A percentile compares a stretch with the other conserved stretches of the same genome.
These are phyloP conservation scores for Chaetops frenatus DNA, from an alignment of 2,113 vertebrate genomes.

Conservation along the genomic window DNA sequence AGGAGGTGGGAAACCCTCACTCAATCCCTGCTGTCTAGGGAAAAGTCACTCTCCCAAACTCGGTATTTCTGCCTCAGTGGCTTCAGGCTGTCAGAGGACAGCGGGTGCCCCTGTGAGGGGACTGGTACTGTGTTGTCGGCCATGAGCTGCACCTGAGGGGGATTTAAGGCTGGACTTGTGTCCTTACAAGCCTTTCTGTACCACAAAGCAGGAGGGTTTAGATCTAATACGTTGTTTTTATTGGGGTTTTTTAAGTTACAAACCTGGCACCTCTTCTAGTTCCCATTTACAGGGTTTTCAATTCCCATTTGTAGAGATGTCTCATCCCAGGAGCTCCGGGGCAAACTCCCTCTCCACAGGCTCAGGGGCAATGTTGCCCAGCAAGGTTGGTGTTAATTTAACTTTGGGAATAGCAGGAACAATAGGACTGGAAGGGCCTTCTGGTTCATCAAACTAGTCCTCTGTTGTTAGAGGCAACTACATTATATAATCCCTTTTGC, in stretches of 20 bases:
- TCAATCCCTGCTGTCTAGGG: background rate
- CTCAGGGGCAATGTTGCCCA: background rate
- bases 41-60: background rate
- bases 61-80: background rate
- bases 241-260: background rate
- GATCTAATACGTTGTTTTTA: background rate
- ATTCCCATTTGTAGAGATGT: slow-evolving; percentile 4
- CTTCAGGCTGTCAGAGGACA: background rate
- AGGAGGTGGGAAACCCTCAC: background rate
- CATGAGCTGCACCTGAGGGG: background rate
- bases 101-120: background rate
- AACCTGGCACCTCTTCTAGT: background rate
- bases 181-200: background rate
- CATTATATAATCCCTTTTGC: background rate
- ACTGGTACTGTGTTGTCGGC: background rate
- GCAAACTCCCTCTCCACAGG: background rate
- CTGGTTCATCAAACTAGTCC: slow-evolving; percentile 55
- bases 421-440: slow-evolving; percentile 44
- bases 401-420: slow-evolving; percentile 33
- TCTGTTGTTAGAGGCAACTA: slow-evolving; percentile 26
- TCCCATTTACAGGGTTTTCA: background rate
- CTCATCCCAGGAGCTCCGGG: background rate
- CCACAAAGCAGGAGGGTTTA: background rate
- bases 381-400: slow-evolving; percentile 56
- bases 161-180: background rate